Evolutionary conservation across 2,113 vertebrate species (phyloP).

Genomic region (Eubucco bourcierii): DNA sequence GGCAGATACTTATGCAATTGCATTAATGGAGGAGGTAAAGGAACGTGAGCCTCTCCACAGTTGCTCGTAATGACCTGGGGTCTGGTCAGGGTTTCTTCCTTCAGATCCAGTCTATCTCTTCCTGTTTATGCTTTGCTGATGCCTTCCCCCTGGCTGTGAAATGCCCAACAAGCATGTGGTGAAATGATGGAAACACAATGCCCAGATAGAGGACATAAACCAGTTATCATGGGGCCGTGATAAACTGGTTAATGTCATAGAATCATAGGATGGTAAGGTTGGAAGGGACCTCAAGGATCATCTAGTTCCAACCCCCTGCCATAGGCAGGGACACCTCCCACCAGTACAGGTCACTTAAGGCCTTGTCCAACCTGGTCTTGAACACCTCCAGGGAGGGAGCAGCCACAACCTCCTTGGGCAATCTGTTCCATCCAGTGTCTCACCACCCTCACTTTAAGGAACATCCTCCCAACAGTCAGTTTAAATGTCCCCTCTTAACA

Average conservation of each 20-base stretch:
- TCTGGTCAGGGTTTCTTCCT: neutral
- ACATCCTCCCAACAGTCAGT: too few species aligned
- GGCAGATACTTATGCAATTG: neutral
- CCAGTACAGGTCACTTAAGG: too few species aligned
- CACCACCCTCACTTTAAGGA: too few species aligned
- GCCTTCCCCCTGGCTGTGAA: neutral
- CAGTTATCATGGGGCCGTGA: neutral
- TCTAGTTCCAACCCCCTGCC: too few species aligned
- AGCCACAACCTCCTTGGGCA: too few species aligned
- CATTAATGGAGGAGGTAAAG: neutral
- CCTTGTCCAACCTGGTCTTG: too few species aligned
- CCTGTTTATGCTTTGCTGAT: fast-evolving
- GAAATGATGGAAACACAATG: neutral
- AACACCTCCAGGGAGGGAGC: too few species aligned
- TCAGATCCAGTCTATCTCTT: neutral
- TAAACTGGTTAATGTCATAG: neutral
- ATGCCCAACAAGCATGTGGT: neutral
- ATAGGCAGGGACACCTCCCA: too few species aligned
- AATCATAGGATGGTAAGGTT: too few species aligned
- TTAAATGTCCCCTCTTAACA: too few species aligned
- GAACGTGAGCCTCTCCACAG: fast-evolving
- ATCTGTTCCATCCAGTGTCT: too few species aligned
- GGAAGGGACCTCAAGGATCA: too few species aligned
- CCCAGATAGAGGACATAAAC: neutral
- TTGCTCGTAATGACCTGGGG: fast-evolving